Percentiles rank a stretch among this genome's conserved stretches.
phyloP scores from a whole-genome alignment of 2,797 vertebrate genomes.

The Monodelphis domestica region DNA sequence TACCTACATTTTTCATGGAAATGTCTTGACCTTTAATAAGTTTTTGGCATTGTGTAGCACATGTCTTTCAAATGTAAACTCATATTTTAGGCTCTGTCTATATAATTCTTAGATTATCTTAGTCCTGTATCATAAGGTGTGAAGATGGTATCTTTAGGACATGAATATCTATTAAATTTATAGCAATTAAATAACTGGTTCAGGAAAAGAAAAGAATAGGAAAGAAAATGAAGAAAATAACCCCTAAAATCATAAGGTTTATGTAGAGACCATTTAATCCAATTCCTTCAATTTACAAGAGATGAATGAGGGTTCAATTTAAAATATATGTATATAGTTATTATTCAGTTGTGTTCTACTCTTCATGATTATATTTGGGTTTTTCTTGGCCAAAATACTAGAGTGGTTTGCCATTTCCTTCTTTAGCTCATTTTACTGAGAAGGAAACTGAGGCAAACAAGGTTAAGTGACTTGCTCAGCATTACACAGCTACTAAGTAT shows the following conservation, averaged over 20 bases:
- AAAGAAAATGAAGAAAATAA: background rate
- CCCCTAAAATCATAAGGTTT: background rate
- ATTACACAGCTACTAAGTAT: background rate
- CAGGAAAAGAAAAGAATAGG: background rate
- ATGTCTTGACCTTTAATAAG: background rate
- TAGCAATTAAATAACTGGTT: conserved; percentile 8
- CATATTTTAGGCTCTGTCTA: conserved; percentile 42
- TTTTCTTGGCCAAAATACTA: background rate
- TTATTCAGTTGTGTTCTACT: no score
- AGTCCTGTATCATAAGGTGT: conserved; percentile 64
- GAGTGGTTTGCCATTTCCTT: background rate
- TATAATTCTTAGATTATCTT: conserved; percentile 54
- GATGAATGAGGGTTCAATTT: background rate
- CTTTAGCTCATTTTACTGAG: background rate
- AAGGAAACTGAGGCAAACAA: background rate
- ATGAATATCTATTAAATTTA: conserved; percentile 76
- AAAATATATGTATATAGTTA: no score
- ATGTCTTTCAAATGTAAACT: conserved; percentile 44
- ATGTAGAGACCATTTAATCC: background rate
- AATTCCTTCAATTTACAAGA: background rate
- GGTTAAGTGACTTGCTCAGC: background rate
- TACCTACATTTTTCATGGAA: conserved; percentile 59
- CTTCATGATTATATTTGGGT: no score
- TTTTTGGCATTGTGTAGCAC: conserved; percentile 57
- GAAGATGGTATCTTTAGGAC: conserved; percentile 76